These are phyloP conservation scores for Ammodytes marinus DNA, from an alignment of 2,113 vertebrate genomes.

Conservation along the genomic window DNA sequence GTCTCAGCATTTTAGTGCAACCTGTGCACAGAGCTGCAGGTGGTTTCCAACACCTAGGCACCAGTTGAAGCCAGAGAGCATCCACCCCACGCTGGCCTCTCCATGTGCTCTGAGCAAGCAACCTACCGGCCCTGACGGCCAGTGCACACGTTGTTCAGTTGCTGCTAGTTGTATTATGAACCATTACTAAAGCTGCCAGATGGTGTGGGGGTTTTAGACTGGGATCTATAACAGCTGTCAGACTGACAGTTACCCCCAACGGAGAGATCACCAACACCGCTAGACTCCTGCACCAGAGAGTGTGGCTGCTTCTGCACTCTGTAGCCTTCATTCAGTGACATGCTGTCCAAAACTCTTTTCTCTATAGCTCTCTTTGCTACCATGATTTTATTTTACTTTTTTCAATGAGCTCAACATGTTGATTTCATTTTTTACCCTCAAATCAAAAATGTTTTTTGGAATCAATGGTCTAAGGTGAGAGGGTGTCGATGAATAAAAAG, in stretches of 20 bases:
- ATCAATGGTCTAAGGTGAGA: too few relatives aligned
- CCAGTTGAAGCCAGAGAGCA: slow-evolving; percentile 47
- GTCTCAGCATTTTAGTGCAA: slow-evolving; percentile 21
- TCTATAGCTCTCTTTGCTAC: not conserved
- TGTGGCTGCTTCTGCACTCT: slow-evolving; percentile 17
- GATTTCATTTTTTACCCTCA: not conserved
- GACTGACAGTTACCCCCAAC: slow-evolving; percentile 63
- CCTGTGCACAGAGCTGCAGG: slow-evolving; percentile 61
- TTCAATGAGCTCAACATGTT: not conserved
- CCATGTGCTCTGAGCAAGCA: slow-evolving; percentile 44
- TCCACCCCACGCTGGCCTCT: slow-evolving; percentile 18
- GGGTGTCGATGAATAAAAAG: too few relatives aligned
- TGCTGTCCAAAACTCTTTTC: slow-evolving; percentile 5
- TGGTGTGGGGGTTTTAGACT: slow-evolving; percentile 27
- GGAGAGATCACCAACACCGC: slow-evolving; percentile 53
- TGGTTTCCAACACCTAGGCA: slow-evolving; percentile 70
- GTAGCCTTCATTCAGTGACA: slow-evolving; percentile 27
- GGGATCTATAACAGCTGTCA: slow-evolving; percentile 64
- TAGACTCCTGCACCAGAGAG: slow-evolving; percentile 38
- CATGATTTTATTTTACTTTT: slow-evolving; percentile 1
- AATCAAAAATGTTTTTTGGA: too few relatives aligned
- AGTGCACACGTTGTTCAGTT: slow-evolving; percentile 33
- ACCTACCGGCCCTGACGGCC: slow-evolving; percentile 35
- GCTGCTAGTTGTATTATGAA: slow-evolving; percentile 37
- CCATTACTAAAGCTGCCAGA: slow-evolving; percentile 61